Conservation (phyloP, 1,140 invertebrate species). For the Drosophila virilis region DNA sequence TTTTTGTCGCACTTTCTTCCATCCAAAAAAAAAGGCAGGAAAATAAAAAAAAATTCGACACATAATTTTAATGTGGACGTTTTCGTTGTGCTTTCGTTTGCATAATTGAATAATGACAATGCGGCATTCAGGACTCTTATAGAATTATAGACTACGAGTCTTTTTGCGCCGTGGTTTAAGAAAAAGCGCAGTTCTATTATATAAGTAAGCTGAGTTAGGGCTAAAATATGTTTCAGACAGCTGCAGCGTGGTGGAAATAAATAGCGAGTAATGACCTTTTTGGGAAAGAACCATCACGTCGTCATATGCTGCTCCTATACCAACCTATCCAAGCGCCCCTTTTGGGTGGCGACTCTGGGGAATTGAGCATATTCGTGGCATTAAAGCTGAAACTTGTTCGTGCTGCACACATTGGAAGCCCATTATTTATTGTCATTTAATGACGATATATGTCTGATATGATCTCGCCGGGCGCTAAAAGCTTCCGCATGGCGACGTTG, state of each 20-base stretch:
- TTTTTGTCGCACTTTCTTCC: constrained; percentile 9
- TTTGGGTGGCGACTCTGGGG: constrained; percentile 16
- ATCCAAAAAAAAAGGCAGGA: not conserved
- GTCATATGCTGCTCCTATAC: constrained; percentile 21
- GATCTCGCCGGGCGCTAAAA: constrained; percentile 33
- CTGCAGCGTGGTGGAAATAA: constrained; percentile 45
- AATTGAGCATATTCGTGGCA: constrained; percentile 25
- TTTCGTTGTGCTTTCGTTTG: constrained; percentile 55
- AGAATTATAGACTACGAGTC: constrained; percentile 47
- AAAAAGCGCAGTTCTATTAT: constrained; percentile 53
- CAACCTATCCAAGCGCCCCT: constrained; percentile 17
- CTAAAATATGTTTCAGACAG: constrained; percentile 64
- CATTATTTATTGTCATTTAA: constrained; percentile 32
- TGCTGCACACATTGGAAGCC: not conserved
- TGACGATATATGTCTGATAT: constrained; percentile 14
- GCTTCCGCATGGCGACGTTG: constrained; percentile 36
- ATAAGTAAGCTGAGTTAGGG: constrained; percentile 43
- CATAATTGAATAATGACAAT: constrained; percentile 78
- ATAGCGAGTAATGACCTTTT: constrained; percentile 51
- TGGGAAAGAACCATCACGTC: constrained; percentile 6
- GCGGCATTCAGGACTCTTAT: constrained; percentile 20
- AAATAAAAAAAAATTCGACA: constrained; percentile 54
- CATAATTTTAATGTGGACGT: constrained; percentile 68
- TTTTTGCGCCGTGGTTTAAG: constrained; percentile 31
- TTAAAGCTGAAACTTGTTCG: constrained; percentile 25